phyloP scores from a whole-genome alignment of 2,888 invertebrate species.

The Fragum sueziense region DNA sequence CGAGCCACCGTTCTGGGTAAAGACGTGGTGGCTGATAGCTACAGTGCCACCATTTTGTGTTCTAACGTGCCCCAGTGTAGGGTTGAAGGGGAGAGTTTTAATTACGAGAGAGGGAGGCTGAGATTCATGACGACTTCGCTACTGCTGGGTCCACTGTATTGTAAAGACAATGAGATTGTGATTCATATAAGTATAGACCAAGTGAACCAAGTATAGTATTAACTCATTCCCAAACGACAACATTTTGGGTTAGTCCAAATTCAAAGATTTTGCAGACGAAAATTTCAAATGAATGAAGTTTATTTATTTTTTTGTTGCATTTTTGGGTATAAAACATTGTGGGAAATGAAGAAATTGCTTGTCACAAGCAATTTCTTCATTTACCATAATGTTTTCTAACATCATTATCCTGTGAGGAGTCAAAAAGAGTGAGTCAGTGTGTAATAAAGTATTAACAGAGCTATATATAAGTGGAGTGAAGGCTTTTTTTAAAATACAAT shows the following conservation, averaged over 20 bases:
- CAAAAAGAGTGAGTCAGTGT: too few relatives aligned
- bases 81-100: slow-evolving; percentile 34
- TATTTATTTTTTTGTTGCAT: too few relatives aligned
- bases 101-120: slow-evolving; percentile 40
- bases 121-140: slow-evolving; percentile 38
- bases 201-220: not conserved
- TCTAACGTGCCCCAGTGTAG: slow-evolving; percentile 43
- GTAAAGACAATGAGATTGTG: slow-evolving; percentile 26
- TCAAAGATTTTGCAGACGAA: too few relatives aligned
- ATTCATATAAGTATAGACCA: slow-evolving; percentile 28
- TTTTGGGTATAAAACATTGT: not conserved
- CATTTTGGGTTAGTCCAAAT: too few relatives aligned
- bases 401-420: not conserved
- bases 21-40: not conserved
- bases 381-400: too few relatives aligned
- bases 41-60: slow-evolving; percentile 31
- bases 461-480: too few relatives aligned
- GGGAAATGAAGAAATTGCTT: not conserved
- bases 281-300: too few relatives aligned
- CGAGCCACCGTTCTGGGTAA: slow-evolving; percentile 24
- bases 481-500: too few relatives aligned
- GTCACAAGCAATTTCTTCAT: too few relatives aligned
- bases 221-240: too few relatives aligned
- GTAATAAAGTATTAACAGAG: too few relatives aligned
- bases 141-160: slow-evolving; percentile 38